Evolutionary conservation across 2,888 invertebrate species (phyloP).

Genomic region (Spisula solida): DNA sequence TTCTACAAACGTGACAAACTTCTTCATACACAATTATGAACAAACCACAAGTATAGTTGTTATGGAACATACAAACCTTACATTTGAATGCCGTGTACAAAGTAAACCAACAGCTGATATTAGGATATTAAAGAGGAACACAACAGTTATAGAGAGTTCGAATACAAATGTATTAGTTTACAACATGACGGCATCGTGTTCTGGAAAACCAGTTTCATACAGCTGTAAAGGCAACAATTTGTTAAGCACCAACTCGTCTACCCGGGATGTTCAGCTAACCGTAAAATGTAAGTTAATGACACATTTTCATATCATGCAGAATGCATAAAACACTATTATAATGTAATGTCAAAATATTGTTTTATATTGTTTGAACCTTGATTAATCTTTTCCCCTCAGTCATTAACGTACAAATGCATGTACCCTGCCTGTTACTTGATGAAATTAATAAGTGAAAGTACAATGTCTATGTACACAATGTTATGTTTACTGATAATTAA

Average conservation of each 20-base stretch:
- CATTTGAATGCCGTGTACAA: background rate
- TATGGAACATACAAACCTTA: background rate
- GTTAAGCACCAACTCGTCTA: background rate
- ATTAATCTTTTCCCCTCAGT: no score
- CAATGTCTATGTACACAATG: no score
- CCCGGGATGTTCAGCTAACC: background rate
- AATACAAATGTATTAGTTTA: background rate
- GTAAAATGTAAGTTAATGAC: background rate
- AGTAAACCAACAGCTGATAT: background rate
- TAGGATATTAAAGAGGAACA: background rate
- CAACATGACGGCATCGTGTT: background rate
- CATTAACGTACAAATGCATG: no score
- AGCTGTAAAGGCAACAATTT: slow-evolving; percentile 2
- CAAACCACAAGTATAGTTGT: background rate
- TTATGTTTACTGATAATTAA: no score
- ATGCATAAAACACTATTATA: background rate
- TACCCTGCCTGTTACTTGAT: no score
- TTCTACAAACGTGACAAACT: background rate
- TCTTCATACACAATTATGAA: background rate
- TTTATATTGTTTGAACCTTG: background rate
- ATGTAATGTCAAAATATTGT: background rate
- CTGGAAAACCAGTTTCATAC: background rate
- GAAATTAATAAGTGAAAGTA: no score
- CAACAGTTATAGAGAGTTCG: background rate
- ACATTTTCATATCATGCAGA: background rate